Conservation (phyloP, 2,113 vertebrate genomes). For the Actenoides hombroni region DNA sequence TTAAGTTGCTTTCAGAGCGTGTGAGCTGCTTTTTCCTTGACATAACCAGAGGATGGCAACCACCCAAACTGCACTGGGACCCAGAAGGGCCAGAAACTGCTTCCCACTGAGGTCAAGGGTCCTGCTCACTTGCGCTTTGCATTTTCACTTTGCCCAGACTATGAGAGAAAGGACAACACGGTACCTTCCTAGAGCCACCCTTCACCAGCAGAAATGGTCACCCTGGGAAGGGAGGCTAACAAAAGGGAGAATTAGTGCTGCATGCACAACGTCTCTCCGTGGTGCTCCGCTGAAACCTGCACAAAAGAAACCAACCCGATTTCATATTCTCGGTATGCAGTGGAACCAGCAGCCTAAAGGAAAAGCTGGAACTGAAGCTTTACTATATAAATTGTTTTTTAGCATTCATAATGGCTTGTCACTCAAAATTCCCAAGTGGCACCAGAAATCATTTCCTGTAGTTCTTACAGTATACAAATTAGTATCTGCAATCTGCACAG, state of each 20-base stretch:
- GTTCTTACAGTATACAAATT: constrained; percentile 48
- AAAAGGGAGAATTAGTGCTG: neutral
- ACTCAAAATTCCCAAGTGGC: constrained; percentile 42
- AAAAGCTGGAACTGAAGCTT: constrained; percentile 29
- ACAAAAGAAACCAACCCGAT: constrained; percentile 31
- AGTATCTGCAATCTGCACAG: constrained; percentile 18
- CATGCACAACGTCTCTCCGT: neutral
- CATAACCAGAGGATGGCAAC: neutral
- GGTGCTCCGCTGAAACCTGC: neutral
- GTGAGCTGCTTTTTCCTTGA: neutral
- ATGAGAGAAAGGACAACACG: neutral
- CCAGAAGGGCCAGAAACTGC: neutral
- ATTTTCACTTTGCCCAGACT: neutral
- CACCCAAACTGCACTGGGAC: neutral
- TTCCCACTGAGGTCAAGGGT: neutral
- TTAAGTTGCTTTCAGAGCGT: neutral
- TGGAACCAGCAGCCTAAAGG: constrained; percentile 28
- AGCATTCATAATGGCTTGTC: constrained; percentile 23
- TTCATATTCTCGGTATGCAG: constrained; percentile 24
- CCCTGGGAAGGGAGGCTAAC: neutral
- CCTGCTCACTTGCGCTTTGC: neutral
- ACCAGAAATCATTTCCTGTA: constrained; percentile 56
- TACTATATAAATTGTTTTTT: constrained; percentile 51
- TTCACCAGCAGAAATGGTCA: neutral
- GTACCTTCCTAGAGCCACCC: neutral